Evolutionary conservation across 2,888 invertebrate species (phyloP).

Genomic region (Apodemia zela): DNA sequence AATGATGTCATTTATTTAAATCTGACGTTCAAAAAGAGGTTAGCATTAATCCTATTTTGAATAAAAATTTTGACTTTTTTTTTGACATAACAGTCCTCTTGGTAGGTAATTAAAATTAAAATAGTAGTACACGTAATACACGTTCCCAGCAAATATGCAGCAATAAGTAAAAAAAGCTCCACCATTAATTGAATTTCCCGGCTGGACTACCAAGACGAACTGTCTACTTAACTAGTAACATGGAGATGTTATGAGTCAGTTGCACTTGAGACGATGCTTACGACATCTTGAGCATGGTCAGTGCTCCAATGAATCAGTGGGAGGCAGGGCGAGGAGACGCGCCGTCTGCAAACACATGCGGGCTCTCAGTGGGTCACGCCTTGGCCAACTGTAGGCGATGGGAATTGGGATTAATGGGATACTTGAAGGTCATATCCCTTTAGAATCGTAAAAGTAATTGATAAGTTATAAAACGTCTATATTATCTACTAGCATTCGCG

Average conservation of each 20-base stretch:
- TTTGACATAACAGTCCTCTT: no score
- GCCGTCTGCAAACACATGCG: constrained; percentile 56
- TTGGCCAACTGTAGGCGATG: constrained; percentile 32
- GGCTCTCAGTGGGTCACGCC: constrained; percentile 59
- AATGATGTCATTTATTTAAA: no score
- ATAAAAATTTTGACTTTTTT: no score
- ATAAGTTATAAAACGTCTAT: background rate
- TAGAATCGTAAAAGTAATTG: background rate
- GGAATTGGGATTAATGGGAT: constrained; percentile 23
- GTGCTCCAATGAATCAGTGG: constrained; percentile 37
- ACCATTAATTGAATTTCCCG: constrained; percentile 1
- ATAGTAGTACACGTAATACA: no score
- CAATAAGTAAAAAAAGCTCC: no score
- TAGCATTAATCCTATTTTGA: no score
- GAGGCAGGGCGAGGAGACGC: constrained; percentile 45
- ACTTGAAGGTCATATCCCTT: constrained; percentile 20
- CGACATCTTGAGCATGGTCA: constrained; percentile 50
- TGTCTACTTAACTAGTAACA: constrained; percentile 13
- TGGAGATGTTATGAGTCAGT: constrained; percentile 29
- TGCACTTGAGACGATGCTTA: constrained; percentile 35
- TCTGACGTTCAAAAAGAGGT: no score
- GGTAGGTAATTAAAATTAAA: no score
- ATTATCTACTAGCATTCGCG: background rate
- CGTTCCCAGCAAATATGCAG: no score
- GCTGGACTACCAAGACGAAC: constrained; percentile 8